Evolutionary conservation across 2,113 vertebrate species (phyloP).

Genomic region (Lepisosteus osseus): DNA sequence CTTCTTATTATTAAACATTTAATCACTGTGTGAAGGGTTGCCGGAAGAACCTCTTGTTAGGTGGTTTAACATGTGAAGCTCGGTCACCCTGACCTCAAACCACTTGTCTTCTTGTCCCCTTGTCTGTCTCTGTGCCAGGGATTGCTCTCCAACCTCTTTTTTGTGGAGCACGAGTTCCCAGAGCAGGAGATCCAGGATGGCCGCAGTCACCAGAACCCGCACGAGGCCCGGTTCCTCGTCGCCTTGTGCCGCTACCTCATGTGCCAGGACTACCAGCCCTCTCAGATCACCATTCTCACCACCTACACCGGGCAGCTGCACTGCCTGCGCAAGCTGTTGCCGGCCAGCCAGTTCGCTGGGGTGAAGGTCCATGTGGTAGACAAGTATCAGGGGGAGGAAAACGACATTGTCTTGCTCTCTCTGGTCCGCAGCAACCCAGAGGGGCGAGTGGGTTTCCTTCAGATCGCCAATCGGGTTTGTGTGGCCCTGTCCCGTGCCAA

Average conservation of each 20-base stretch:
- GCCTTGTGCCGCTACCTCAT: constrained; percentile 82
- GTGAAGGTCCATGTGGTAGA: constrained; percentile 92
- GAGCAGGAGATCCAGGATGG: constrained; percentile 84
- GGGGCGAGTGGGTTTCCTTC: constrained; percentile 80
- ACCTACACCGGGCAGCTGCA: constrained; percentile 88
- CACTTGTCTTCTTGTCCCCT: neutral
- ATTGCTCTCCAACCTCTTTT: constrained; percentile 78
- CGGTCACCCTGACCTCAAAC: no score
- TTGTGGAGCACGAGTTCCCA: constrained; percentile 75
- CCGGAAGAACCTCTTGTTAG: no score
- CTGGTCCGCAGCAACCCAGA: constrained; percentile 84
- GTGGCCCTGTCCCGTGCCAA: constrained; percentile 91
- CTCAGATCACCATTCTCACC: constrained; percentile 92
- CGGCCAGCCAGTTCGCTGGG: constrained; percentile 67
- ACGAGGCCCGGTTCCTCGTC: constrained; percentile 85
- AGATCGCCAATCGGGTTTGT: constrained; percentile 85
- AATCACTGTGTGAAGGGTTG: no score
- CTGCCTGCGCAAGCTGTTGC: constrained; percentile 81
- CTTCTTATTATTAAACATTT: no score
- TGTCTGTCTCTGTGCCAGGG: constrained; percentile 63
- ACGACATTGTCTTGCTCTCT: constrained; percentile 89
- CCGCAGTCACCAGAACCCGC: constrained; percentile 82
- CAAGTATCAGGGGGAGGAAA: constrained; percentile 96
- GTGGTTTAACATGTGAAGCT: no score
- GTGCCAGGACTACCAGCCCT: constrained; percentile 79